Evolutionary conservation across 2,797 vertebrate species (phyloP).

Genomic region (Anguilla pacifica): DNA sequence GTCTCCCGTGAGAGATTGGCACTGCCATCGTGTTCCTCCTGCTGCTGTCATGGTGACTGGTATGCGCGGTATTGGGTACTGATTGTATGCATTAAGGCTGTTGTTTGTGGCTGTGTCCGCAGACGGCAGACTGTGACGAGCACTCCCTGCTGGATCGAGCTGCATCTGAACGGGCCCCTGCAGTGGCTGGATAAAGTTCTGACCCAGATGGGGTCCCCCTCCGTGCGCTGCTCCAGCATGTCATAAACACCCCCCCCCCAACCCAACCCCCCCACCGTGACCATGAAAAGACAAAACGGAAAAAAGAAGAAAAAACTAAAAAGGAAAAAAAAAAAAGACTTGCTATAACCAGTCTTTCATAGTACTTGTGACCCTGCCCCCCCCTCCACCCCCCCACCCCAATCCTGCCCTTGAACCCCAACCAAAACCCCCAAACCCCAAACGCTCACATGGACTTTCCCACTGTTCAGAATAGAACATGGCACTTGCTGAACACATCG

Average conservation of each 20-base stretch:
- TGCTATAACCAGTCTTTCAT: slow-evolving; percentile 74
- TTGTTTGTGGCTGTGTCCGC: neutral
- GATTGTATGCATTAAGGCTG: neutral
- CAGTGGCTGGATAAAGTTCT: slow-evolving; percentile 99
- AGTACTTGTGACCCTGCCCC: slow-evolving; percentile 82
- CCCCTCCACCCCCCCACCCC: slow-evolving; percentile 24
- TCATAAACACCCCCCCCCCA: slow-evolving; percentile 30
- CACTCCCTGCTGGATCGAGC: slow-evolving; percentile 98
- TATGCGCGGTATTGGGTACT: neutral
- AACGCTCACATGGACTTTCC: slow-evolving; percentile 72
- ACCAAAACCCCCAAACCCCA: neutral
- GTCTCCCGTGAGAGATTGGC: neutral
- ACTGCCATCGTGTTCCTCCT: neutral
- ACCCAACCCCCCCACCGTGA: slow-evolving; percentile 32
- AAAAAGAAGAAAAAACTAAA: slow-evolving; percentile 25
- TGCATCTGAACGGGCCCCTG: slow-evolving; percentile 95
- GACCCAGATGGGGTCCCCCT: slow-evolving; percentile 99
- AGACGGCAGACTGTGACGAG: slow-evolving; percentile 97
- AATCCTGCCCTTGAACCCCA: neutral
- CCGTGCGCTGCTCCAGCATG: slow-evolving; percentile 96
- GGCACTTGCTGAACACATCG: slow-evolving; percentile 95
- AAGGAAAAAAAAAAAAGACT: slow-evolving; percentile 70
- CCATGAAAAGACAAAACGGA: slow-evolving; percentile 53
- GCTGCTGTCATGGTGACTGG: neutral
- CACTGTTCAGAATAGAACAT: slow-evolving; percentile 79